These are phyloP conservation scores for Psix sp. DNA, from an alignment of 1,140 invertebrate genomes.

Conservation along the genomic window DNA sequence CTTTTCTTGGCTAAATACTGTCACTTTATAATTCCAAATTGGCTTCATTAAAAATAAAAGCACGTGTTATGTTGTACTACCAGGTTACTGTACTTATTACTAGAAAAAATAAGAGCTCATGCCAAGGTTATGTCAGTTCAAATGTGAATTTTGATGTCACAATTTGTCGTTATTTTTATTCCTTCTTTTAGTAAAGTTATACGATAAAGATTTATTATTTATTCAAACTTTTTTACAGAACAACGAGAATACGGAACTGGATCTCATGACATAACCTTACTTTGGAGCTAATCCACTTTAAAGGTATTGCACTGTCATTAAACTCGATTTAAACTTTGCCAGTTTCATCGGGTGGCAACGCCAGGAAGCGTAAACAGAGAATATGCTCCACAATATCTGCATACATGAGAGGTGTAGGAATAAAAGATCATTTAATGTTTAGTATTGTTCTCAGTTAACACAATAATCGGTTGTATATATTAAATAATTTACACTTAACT, in stretches of 20 bases:
- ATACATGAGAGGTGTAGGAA: slow-evolving; percentile 40
- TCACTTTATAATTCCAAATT: too few species aligned
- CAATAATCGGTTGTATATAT: background rate
- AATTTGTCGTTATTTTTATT: slow-evolving; percentile 11
- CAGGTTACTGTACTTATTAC: too few species aligned
- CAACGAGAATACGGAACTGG: slow-evolving; percentile 36
- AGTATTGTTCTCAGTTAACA: background rate
- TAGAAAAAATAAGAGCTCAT: too few species aligned
- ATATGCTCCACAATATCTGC: slow-evolving; percentile 57
- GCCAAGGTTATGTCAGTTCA: background rate
- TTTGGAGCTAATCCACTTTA: slow-evolving; percentile 60
- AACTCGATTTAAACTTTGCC: slow-evolving; percentile 62
- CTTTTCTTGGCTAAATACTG: too few species aligned
- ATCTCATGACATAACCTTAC: slow-evolving; percentile 58
- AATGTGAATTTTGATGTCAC: background rate
- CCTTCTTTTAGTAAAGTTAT: slow-evolving; percentile 26
- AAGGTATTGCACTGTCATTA: slow-evolving; percentile 61
- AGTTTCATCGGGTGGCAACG: slow-evolving; percentile 53
- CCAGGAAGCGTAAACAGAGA: slow-evolving; percentile 59
- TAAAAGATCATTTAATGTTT: slow-evolving; percentile 23
- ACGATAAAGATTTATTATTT: slow-evolving; percentile 41
- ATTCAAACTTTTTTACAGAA: slow-evolving; percentile 27
- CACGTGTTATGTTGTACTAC: too few species aligned
- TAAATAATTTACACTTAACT: background rate
- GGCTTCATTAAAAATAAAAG: too few species aligned